Conservation (phyloP, 2,888 invertebrate species). For the Hypomecis atomaria region DNA sequence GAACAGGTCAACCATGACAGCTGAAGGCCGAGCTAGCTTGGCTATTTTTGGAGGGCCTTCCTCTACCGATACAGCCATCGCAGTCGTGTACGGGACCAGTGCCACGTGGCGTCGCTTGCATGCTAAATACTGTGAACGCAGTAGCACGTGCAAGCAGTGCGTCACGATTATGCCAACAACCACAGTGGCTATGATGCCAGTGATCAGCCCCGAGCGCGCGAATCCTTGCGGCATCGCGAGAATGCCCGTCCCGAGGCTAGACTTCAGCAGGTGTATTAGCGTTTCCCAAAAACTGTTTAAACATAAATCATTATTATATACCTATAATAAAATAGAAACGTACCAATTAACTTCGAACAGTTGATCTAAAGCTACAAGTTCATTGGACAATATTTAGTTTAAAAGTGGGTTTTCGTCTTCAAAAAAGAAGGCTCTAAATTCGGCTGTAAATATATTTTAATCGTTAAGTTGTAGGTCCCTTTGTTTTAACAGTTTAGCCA, state of each 20-base stretch:
- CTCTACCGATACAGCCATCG: constrained; percentile 91
- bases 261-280: constrained; percentile 94
- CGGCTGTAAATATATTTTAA: no score
- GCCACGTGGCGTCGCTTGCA: constrained; percentile 87
- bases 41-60: constrained; percentile 88
- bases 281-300: constrained; percentile 90
- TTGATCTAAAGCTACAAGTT: no score
- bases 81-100: constrained; percentile 92
- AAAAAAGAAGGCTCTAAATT: no score
- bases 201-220: constrained; percentile 91
- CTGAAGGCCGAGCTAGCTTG: constrained; percentile 85
- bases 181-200: constrained; percentile 91
- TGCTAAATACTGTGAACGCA: constrained; percentile 79
- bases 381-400: no score
- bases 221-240: constrained; percentile 97
- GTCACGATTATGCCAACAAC: constrained; percentile 92
- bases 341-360: no score
- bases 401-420: no score
- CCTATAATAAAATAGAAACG: no score
- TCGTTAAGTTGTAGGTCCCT: no score
- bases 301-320: not conserved
- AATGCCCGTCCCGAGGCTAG: constrained; percentile 96
- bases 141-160: constrained; percentile 94
- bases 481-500: no score
- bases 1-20: constrained; percentile 87